phyloP scores from a whole-genome alignment of 2,113 vertebrate species.

The Dipodomys spectabilis region DNA sequence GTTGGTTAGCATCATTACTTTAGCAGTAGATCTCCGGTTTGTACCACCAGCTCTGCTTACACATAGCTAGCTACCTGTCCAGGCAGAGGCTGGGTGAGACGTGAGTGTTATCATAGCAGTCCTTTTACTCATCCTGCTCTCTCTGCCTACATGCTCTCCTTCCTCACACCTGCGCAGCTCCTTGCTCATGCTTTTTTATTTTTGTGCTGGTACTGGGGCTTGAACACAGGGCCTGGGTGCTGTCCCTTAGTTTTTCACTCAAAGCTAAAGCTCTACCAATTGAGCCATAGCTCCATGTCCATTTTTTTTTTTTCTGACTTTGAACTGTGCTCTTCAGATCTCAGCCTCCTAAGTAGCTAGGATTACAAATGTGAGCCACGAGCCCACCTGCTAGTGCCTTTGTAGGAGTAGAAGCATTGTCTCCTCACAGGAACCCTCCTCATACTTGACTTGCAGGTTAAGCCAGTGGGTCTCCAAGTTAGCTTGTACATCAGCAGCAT shows the following conservation, averaged over 20 bases:
- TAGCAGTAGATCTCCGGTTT: neutral
- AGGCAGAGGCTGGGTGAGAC: slow-evolving; percentile 61
- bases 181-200: neutral
- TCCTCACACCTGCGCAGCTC: neutral
- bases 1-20: neutral
- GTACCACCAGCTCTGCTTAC: neutral
- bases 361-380: too few relatives aligned
- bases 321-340: too few relatives aligned
- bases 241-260: too few relatives aligned
- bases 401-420: neutral
- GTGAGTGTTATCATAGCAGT: neutral
- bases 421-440: neutral
- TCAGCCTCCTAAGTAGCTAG: too few relatives aligned
- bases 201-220: too few relatives aligned
- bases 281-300: too few relatives aligned
- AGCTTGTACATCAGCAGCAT: neutral
- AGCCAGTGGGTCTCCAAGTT: neutral
- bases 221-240: too few relatives aligned
- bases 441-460: neutral
- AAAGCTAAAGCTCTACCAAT: too few relatives aligned
- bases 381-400: neutral
- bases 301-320: too few relatives aligned
- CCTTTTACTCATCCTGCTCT: neutral
- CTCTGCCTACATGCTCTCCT: neutral
- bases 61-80: slow-evolving; percentile 35